Evolutionary conservation across 2,888 invertebrate genomes (phyloP).

Genomic region (Eucriotettix oculatus): DNA sequence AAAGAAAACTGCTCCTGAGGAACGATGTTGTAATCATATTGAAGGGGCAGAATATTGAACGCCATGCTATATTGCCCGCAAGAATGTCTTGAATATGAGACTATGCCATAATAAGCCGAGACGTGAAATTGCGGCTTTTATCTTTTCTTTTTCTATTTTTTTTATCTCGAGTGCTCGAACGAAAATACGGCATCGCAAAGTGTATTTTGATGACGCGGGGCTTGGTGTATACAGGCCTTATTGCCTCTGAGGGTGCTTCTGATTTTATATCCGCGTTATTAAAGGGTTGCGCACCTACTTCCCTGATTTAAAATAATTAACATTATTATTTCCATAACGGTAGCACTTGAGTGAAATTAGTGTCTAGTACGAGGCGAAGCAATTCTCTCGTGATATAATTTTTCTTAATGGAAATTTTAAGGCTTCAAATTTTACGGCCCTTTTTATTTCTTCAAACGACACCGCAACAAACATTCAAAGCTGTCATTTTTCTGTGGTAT

Average conservation of each 20-base stretch:
- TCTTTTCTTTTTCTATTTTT: not conserved
- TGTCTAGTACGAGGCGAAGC: too few species aligned
- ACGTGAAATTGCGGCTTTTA: not conserved
- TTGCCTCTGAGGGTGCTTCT: not conserved
- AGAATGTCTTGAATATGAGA: not conserved
- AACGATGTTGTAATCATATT: not conserved
- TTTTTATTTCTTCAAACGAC: too few species aligned
- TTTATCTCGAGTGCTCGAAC: not conserved
- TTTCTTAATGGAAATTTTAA: too few species aligned
- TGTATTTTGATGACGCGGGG: not conserved
- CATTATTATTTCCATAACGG: too few species aligned
- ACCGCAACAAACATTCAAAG: too few species aligned
- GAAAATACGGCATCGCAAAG: not conserved
- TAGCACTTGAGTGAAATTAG: too few species aligned
- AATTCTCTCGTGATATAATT: too few species aligned
- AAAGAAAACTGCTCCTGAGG: not conserved
- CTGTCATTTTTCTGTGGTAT: too few species aligned
- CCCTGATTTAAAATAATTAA: not conserved
- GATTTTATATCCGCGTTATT: not conserved
- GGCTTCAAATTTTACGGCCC: too few species aligned
- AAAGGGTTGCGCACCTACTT: not conserved
- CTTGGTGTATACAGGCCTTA: too few species aligned
- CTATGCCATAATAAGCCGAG: not conserved
- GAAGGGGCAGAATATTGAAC: not conserved
- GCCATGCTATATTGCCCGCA: not conserved